phyloP scores from a whole-genome alignment of 35 echinoderm and acorn worm genomes.

The Apostichopus japonicus region DNA sequence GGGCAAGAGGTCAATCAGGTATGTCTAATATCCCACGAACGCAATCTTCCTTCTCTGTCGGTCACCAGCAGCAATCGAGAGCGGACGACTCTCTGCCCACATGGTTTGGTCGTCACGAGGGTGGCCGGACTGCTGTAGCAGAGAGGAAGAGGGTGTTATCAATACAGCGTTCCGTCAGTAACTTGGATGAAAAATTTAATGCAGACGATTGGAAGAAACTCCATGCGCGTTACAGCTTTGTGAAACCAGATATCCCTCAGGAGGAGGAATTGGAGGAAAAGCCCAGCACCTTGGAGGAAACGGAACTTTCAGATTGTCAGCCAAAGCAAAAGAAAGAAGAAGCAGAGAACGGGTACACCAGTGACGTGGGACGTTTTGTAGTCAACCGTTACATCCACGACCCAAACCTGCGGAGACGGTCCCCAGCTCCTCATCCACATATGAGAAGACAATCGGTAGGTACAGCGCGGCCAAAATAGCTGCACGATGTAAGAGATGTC shows the following conservation, averaged over 20 bases:
- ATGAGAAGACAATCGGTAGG: constrained; percentile 17
- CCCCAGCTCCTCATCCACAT: constrained; percentile 20
- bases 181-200: constrained; percentile 45
- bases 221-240: constrained; percentile 34
- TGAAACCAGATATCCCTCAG: background rate
- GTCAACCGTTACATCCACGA: constrained; percentile 26
- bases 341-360: background rate
- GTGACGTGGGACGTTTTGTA: constrained; percentile 16
- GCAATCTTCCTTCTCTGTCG: background rate
- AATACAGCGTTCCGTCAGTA: constrained; percentile 35
- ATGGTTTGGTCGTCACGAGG: background rate
- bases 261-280: background rate
- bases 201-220: constrained; percentile 40
- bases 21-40: background rate
- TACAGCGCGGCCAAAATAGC: background rate
- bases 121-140: background rate
- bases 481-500: background rate
- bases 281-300: background rate
- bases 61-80: background rate
- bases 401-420: background rate
- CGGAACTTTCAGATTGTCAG: background rate
- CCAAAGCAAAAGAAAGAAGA: constrained; percentile 20
- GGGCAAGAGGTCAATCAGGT: background rate
- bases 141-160: constrained; percentile 15
- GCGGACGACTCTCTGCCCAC: background rate